phyloP scores from a whole-genome alignment of 2,113 vertebrate species.

The Eudyptes chrysolophus region DNA sequence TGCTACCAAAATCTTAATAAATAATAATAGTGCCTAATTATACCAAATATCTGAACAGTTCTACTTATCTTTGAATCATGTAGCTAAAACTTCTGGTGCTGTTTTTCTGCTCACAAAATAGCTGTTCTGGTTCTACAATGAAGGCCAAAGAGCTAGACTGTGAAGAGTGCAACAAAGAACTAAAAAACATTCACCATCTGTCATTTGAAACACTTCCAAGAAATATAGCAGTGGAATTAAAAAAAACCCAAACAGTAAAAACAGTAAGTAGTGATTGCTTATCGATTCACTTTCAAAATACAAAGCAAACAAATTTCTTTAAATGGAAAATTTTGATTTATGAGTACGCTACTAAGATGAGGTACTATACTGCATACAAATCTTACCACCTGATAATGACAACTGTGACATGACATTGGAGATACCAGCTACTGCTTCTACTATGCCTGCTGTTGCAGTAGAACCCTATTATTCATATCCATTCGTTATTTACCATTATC shows the following conservation, averaged over 20 bases:
- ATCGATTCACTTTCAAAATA: neutral
- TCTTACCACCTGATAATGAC: neutral
- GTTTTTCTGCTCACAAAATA: neutral
- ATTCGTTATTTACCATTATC: neutral
- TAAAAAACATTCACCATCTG: constrained; percentile 23
- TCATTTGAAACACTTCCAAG: constrained; percentile 10
- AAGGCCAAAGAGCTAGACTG: neutral
- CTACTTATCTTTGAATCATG: neutral
- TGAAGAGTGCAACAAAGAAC: constrained; percentile 24
- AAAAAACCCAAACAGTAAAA: neutral
- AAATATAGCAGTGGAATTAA: neutral
- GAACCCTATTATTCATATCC: neutral
- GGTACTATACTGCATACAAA: neutral
- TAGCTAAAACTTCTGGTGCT: neutral
- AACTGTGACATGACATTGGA: neutral
- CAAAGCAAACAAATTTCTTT: neutral
- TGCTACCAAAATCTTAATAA: neutral
- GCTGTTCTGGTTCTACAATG: neutral
- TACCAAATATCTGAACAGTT: neutral
- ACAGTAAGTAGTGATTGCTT: neutral
- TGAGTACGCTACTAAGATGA: neutral
- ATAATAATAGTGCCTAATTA: neutral
- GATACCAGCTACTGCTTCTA: neutral
- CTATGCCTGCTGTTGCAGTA: neutral
- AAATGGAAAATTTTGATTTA: neutral